Base-by-base conservation (phyloP, 2,888 invertebrate species). In the Merodon equestris region DNA sequence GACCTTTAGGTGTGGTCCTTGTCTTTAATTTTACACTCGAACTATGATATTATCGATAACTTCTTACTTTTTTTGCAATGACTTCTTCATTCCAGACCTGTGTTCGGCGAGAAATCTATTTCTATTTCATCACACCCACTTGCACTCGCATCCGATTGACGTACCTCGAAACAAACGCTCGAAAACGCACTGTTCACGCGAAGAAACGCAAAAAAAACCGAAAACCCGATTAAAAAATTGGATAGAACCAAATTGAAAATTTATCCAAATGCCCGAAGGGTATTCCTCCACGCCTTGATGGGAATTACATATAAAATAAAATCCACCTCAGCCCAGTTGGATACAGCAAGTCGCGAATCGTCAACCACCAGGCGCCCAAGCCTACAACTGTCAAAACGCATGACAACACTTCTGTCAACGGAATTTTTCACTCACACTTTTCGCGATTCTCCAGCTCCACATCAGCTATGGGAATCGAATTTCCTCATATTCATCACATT, bases 51-150 rank as follows among this genome's bases (percentile, higher is more conserved):
- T 27, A 27, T 27, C 7, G 27, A 27, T 27, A 4, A 7, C 2
- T 18, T 72, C 77, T 77, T 73, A 77, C 77, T 18, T 67, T 64
- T 73, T 72, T 9, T 42, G 57, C 47, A 53, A 47, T 13, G 47
- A 40, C 19, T 77, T 77, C 18, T 40, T 57, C 77, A 68, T 67
- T 10, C 3, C 48, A 13, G 18, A 13, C 0, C 14, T 5, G 3
- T 27, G 36, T 56, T 48, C 18, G 47, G 50, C n/a, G 48, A 45
- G 38, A 13, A 47, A 13, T 5, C 40, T 36, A 19, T 50, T 36
- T 36, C 36, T 18, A 51, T 47, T 34, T 51, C 51, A 51, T 66
- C 60, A 68, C 63, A 67, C 19, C 13, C 27, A 50, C 14, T n/a
- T 9, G 10, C 13, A 40, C 15, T 17, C 9, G 1, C 5, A 70